phyloP scores from a whole-genome alignment of 2,797 vertebrate species.

The Pachyuromys duprasi region DNA sequence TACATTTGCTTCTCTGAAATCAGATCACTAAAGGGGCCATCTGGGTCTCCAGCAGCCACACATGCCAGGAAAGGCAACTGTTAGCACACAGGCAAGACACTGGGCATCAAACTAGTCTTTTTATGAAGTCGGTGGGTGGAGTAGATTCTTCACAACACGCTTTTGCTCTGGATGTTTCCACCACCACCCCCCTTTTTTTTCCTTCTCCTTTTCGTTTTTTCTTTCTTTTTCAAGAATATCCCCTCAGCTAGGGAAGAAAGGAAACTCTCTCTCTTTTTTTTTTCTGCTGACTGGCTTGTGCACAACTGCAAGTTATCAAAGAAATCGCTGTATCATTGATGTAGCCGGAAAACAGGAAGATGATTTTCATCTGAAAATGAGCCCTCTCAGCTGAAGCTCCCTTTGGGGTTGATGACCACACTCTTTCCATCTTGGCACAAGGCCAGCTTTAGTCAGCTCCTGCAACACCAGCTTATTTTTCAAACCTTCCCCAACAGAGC shows the following conservation, averaged over 20 bases:
- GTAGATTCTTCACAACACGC: background rate
- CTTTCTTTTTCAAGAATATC: conserved; percentile 69
- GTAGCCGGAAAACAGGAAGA: conserved; percentile 81
- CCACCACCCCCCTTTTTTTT: background rate
- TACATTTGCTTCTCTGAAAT: background rate
- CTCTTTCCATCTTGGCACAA: conserved; percentile 70
- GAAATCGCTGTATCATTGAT: conserved; percentile 81
- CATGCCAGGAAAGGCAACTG: background rate
- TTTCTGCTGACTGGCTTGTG: conserved; percentile 81
- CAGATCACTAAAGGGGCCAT: conserved; percentile 15
- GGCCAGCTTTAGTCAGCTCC: conserved; percentile 77
- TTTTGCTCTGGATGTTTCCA: conserved; percentile 40
- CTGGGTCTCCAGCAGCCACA: background rate
- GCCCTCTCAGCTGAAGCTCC: conserved; percentile 78
- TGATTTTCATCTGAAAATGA: conserved; percentile 76
- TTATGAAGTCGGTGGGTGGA: background rate
- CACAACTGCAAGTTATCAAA: conserved; percentile 82
- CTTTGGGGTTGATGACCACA: conserved; percentile 81
- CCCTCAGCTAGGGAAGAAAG: conserved; percentile 63
- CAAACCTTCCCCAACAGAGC: conserved; percentile 61
- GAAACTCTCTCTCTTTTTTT: conserved; percentile 70
- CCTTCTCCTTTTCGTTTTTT: background rate
- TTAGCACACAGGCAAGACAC: background rate
- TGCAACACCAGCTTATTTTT: conserved; percentile 76
- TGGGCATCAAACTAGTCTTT: background rate